A percentile compares a stretch with the other conserved stretches of the same genome.
phyloP scores from a whole-genome alignment of 2,113 vertebrate species.

The Rattus norvegicus region DNA sequence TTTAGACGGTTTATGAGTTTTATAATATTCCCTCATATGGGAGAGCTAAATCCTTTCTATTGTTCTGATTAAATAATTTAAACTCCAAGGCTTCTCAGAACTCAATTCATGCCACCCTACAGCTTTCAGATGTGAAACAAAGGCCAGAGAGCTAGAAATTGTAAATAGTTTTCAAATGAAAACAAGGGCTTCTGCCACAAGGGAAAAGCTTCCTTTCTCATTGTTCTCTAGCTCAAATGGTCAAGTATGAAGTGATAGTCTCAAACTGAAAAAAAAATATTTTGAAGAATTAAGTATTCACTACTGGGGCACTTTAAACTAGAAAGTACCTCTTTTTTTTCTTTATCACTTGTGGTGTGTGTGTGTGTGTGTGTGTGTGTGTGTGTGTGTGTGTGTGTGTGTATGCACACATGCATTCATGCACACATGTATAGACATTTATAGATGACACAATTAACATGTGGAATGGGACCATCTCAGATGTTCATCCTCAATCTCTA shows the following conservation, averaged over 20 bases:
- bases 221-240: neutral
- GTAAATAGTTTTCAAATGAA: neutral
- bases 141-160: neutral
- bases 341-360: neutral
- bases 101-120: neutral
- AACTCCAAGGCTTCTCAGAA: neutral
- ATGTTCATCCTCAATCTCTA: neutral
- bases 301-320: neutral
- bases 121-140: neutral
- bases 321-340: neutral
- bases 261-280: neutral
- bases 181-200: neutral
- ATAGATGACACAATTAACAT: neutral
- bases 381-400: too few species aligned
- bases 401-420: neutral
- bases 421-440: neutral
- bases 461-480: too few species aligned
- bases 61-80: neutral
- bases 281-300: neutral
- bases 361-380: too few species aligned
- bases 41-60: neutral
- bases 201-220: neutral
- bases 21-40: slow-evolving; percentile 57
- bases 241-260: rapidly evolving
- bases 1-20: slow-evolving; percentile 56